Evolutionary conservation across 2,888 invertebrate genomes (phyloP).

Genomic region (Uloborus plumipes): DNA sequence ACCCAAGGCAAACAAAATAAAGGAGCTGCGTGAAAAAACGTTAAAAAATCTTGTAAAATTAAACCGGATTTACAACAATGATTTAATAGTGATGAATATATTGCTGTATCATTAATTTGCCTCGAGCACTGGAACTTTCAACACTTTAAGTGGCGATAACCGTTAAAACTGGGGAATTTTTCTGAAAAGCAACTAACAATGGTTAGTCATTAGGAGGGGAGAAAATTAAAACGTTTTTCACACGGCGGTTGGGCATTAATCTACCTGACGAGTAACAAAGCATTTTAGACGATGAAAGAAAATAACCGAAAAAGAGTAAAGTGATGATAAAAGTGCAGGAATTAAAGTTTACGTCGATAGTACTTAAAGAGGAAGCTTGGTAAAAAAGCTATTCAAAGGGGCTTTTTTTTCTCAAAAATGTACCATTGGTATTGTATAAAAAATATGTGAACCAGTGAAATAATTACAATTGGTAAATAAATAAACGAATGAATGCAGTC

Average conservation of each 20-base stretch:
- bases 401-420: too few species aligned
- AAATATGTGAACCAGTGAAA: too few species aligned
- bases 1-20: slow-evolving; percentile 3
- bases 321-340: too few species aligned
- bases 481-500: too few species aligned
- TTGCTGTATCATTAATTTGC: slow-evolving; percentile 53
- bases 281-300: slow-evolving; percentile 2
- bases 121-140: slow-evolving; percentile 12
- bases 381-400: too few species aligned
- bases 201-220: slow-evolving; percentile 46
- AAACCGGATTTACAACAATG: slow-evolving; percentile 59
- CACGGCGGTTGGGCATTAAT: slow-evolving; percentile 42
- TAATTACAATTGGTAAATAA: too few species aligned
- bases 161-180: slow-evolving; percentile 52
- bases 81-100: slow-evolving; percentile 61
- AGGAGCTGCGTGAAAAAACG: slow-evolving; percentile 7
- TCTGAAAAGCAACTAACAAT: slow-evolving; percentile 46
- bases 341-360: too few species aligned
- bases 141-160: slow-evolving; percentile 55
- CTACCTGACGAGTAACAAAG: slow-evolving; percentile 40
- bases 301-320: too few species aligned
- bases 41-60: slow-evolving; percentile 42
- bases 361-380: too few species aligned
- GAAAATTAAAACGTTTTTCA: slow-evolving; percentile 60
- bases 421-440: too few species aligned